Percentiles rank a stretch among this genome's conserved stretches.
Conservation (phyloP, 2,797 vertebrate genomes). For the Enteromius treurensis region DNA sequence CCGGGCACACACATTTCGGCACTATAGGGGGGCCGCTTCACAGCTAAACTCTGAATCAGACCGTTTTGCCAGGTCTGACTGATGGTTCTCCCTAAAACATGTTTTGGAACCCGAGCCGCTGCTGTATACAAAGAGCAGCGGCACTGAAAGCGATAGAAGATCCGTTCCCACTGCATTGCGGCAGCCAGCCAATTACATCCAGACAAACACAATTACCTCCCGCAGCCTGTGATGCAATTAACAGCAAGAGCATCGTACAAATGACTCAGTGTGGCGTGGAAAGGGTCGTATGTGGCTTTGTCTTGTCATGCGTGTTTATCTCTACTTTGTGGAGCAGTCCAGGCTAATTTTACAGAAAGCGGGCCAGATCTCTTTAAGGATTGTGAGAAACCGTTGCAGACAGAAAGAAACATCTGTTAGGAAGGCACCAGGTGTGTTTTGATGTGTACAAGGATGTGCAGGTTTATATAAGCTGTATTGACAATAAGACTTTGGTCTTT, state of each 20-base stretch:
- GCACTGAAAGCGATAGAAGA: constrained; percentile 12
- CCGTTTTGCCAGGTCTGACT: constrained; percentile 51
- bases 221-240: constrained; percentile 68
- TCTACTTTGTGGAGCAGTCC: not conserved
- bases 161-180: constrained; percentile 67
- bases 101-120: constrained; percentile 61
- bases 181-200: constrained; percentile 75
- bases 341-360: constrained; percentile 2
- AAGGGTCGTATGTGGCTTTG: constrained; percentile 2
- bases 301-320: not conserved
- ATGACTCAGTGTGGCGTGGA: constrained; percentile 59
- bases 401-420: constrained; percentile 19
- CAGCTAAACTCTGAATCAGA: constrained; percentile 20
- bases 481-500: constrained; percentile 9
- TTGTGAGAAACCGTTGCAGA: not conserved
- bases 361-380: not conserved
- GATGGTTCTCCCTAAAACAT: constrained; percentile 61
- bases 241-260: constrained; percentile 67
- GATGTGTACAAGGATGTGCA: not conserved
- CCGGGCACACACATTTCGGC: not conserved
- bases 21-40: not conserved
- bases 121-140: constrained; percentile 20
- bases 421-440: constrained; percentile 29
- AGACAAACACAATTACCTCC: constrained; percentile 74
- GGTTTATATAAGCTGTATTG: constrained; percentile 10